Percentiles rank a stretch among this genome's conserved stretches.
Conservation (phyloP, 2,888 invertebrate genomes). For the Ommatoiulus sabulosus region DNA sequence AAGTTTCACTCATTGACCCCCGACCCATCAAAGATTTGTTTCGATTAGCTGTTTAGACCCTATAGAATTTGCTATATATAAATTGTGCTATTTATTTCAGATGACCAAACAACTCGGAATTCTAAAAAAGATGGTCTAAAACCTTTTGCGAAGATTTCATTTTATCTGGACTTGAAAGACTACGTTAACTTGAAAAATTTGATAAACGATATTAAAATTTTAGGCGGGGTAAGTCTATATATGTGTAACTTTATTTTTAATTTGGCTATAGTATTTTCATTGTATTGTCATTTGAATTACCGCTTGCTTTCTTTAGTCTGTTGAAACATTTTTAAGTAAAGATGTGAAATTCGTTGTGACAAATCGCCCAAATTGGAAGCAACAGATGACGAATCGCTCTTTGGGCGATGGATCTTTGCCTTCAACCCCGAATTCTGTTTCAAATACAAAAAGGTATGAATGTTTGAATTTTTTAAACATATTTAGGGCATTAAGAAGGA, state of each 20-base stretch:
- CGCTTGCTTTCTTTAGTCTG: conserved; percentile 10
- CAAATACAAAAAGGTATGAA: conserved; percentile 48
- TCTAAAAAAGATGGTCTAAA: background rate
- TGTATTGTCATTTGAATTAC: background rate
- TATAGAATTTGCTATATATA: too few species aligned
- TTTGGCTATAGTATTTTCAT: background rate
- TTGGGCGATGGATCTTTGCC: background rate
- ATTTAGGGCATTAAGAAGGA: too few species aligned
- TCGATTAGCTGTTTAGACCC: too few species aligned
- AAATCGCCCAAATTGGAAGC: conserved; percentile 44
- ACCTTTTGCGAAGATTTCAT: conserved; percentile 24
- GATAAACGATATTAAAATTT: background rate
- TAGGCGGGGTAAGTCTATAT: conserved; percentile 11
- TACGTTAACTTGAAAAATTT: background rate
- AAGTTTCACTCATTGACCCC: too few species aligned
- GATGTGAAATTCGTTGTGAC: conserved; percentile 53
- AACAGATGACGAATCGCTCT: background rate
- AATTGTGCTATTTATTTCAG: background rate
- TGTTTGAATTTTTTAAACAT: background rate
- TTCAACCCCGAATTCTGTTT: conserved; percentile 40
- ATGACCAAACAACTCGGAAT: background rate
- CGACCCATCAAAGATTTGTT: too few species aligned
- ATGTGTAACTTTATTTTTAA: background rate
- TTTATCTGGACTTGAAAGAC: conserved; percentile 7
- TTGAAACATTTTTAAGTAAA: conserved; percentile 55